phyloP scores from a whole-genome alignment of 2,113 vertebrate species.

The Corapipo altera region DNA sequence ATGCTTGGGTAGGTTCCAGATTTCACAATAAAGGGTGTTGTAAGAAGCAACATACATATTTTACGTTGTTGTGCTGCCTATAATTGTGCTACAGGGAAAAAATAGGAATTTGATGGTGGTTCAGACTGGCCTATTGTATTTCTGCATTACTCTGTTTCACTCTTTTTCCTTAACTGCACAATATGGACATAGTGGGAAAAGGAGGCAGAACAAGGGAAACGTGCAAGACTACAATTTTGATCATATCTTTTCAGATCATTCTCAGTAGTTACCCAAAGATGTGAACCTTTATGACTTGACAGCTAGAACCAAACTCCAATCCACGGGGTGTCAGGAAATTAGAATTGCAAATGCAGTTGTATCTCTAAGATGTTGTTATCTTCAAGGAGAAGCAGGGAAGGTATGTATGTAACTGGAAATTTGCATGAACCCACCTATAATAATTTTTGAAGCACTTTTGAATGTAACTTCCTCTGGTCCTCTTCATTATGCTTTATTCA shows the following conservation, averaged over 20 bases:
- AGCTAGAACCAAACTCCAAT: neutral
- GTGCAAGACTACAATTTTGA: neutral
- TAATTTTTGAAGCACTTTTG: neutral
- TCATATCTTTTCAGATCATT: fast-evolving
- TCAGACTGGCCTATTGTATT: neutral
- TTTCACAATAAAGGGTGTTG: neutral
- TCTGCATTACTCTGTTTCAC: neutral
- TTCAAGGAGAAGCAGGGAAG: neutral
- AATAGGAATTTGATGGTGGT: neutral
- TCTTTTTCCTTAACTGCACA: neutral
- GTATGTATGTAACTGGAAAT: neutral
- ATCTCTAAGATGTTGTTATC: neutral
- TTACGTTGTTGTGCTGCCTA: neutral
- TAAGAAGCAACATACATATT: neutral
- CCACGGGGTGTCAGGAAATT: neutral
- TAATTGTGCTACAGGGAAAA: neutral
- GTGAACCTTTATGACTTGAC: neutral
- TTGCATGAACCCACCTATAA: neutral
- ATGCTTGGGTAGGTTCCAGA: neutral
- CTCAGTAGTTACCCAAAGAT: neutral
- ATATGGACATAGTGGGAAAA: neutral
- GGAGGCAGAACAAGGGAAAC: neutral
- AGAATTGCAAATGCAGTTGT: neutral
- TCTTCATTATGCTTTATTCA: neutral
- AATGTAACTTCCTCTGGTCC: neutral